Conservation (phyloP, 2,888 invertebrate genomes). For the Ptycholaimellus sp. region DNA sequence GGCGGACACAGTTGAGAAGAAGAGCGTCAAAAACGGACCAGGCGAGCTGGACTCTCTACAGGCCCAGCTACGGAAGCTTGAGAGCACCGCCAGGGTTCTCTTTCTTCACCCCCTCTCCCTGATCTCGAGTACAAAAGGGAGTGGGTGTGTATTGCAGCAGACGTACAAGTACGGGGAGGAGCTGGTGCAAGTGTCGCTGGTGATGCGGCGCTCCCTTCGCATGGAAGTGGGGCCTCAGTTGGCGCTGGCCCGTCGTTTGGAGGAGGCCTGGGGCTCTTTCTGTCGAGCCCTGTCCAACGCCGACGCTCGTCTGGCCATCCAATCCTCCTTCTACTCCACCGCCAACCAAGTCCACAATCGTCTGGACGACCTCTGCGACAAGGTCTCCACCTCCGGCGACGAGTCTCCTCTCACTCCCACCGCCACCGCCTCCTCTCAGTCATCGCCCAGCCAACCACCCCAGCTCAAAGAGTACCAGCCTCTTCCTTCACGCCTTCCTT, state of each 20-base stretch:
- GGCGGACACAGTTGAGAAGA: conserved; percentile 43
- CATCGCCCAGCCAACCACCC: background rate
- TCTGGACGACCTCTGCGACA: background rate
- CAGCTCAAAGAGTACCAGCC: background rate
- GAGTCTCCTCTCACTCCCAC: too few species aligned
- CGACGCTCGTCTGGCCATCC: conserved; percentile 41
- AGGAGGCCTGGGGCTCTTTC: conserved; percentile 7
- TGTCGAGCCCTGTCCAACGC: conserved; percentile 5
- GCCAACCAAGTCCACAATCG: conserved; percentile 18
- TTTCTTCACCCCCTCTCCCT: conserved; percentile 1
- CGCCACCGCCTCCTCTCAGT: background rate
- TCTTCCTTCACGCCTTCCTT: too few species aligned
- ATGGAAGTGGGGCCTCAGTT: conserved; percentile 17
- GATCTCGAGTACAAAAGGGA: background rate
- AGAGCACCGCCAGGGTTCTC: conserved; percentile 48
- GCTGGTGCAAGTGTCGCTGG: conserved; percentile 46
- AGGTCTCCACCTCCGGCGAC: too few species aligned
- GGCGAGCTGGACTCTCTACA: conserved; percentile 49
- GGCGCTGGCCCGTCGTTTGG: conserved; percentile 3
- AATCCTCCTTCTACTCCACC: conserved; percentile 49
- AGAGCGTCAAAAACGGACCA: conserved; percentile 41
- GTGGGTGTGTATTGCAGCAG: conserved; percentile 38
- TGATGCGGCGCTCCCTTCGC: conserved; percentile 46
- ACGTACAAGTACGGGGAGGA: conserved; percentile 58
- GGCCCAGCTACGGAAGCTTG: conserved; percentile 47